These are phyloP conservation scores for Leptopilina clavipes DNA, from an alignment of 1,140 invertebrate species.

Conservation along the genomic window DNA sequence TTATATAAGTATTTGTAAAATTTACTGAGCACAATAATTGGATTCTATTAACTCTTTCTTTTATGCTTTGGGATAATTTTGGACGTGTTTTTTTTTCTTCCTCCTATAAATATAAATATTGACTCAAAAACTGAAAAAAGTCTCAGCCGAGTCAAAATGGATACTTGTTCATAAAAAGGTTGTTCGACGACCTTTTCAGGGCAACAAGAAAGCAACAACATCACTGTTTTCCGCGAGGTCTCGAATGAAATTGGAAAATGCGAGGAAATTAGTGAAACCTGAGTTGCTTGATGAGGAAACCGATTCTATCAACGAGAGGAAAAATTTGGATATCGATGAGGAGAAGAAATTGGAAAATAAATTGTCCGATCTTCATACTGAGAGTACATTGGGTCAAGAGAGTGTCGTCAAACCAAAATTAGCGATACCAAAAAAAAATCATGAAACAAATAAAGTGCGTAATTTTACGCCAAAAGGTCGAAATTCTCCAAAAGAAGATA, in stretches of 20 bases:
- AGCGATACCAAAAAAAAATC: slow-evolving; percentile 31
- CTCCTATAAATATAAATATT: neutral
- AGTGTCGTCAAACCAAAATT: slow-evolving; percentile 34
- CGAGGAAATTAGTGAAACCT: slow-evolving; percentile 68
- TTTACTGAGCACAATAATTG: neutral
- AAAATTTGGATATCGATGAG: slow-evolving; percentile 52
- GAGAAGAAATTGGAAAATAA: slow-evolving; percentile 54
- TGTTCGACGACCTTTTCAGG: slow-evolving; percentile 68
- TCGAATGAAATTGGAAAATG: slow-evolving; percentile 68
- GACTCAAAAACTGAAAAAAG: slow-evolving; percentile 9
- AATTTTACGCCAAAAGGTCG: slow-evolving; percentile 19
- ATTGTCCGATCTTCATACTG: slow-evolving; percentile 43
- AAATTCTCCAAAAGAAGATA: slow-evolving; percentile 39
- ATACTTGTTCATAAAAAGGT: slow-evolving; percentile 50
- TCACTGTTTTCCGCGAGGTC: slow-evolving; percentile 64
- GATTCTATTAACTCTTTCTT: neutral
- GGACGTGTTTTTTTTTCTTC: neutral
- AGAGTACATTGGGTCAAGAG: slow-evolving; percentile 38
- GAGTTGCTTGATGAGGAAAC: slow-evolving; percentile 62
- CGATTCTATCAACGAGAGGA: slow-evolving; percentile 39
- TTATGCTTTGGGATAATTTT: slow-evolving; percentile 14
- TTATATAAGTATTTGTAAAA: no score
- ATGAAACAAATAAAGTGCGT: slow-evolving; percentile 38
- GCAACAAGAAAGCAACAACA: slow-evolving; percentile 60
- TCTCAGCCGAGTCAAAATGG: neutral